Percentiles rank a stretch among this genome's conserved stretches.
These are phyloP conservation scores for Serilophus lunatus DNA, from an alignment of 2,113 vertebrate species.

Conservation along the genomic window DNA sequence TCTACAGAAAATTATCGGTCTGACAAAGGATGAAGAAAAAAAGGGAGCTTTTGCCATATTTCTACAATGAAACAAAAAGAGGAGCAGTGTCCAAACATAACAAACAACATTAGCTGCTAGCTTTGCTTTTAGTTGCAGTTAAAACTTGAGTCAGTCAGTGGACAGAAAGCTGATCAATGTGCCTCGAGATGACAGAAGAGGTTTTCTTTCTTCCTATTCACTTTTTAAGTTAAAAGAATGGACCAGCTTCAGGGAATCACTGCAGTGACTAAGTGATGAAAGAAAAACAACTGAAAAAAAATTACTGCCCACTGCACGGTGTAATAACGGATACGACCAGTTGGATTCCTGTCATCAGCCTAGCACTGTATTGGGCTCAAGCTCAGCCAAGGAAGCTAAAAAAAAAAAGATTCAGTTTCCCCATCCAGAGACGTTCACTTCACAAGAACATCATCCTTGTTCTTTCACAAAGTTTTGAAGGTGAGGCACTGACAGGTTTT, in stretches of 20 bases:
- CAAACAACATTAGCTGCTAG: not conserved
- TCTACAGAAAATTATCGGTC: not conserved
- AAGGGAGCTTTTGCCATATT: not conserved
- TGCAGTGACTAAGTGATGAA: not conserved
- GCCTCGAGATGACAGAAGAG: not conserved
- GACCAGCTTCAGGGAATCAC: not conserved
- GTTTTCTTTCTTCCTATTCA: not conserved
- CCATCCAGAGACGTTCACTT: not conserved
- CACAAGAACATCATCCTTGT: not conserved
- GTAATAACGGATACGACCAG: not conserved
- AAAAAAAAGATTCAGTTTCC: not conserved
- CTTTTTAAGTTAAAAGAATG: not conserved
- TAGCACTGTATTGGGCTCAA: not conserved
- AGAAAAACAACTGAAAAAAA: not conserved
- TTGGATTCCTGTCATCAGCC: not conserved
- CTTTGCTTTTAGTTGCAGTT: not conserved
- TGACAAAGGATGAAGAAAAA: rapidly evolving
- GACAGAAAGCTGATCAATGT: not conserved
- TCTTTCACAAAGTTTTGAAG: not conserved
- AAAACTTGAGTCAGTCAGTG: not conserved
- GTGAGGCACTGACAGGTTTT: not conserved
- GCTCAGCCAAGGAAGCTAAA: not conserved
- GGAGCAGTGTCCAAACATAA: not conserved
- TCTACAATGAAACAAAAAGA: not conserved
- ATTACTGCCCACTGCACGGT: not conserved